Evolutionary conservation across 1,140 invertebrate species (phyloP).

Genomic region (Drosophila tsacasi): DNA sequence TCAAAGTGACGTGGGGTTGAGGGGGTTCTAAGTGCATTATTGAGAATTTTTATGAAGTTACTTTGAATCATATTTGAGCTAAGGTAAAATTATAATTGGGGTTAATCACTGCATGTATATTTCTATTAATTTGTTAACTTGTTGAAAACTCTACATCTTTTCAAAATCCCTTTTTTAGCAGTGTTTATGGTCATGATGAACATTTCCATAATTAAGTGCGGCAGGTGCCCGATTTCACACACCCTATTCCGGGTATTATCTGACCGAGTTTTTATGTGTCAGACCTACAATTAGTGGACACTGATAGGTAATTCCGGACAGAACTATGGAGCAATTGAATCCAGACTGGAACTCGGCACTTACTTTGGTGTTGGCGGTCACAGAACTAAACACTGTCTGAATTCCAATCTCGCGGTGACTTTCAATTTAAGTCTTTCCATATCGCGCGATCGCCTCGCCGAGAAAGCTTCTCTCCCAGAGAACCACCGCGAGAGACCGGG

Average conservation of each 20-base stretch:
- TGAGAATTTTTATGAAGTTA: not conserved
- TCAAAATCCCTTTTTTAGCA: not conserved
- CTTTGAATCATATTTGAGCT: not conserved
- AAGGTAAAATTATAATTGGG: not conserved
- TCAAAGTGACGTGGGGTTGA: slow-evolving; percentile 1
- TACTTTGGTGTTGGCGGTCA: slow-evolving; percentile 61
- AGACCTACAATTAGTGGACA: slow-evolving; percentile 17
- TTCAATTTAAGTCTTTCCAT: slow-evolving; percentile 79
- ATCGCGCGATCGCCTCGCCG: slow-evolving; percentile 53
- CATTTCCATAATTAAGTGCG: slow-evolving; percentile 11
- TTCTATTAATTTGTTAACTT: too few relatives aligned
- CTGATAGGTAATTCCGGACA: slow-evolving; percentile 21
- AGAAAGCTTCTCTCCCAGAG: slow-evolving; percentile 38
- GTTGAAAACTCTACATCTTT: not conserved
- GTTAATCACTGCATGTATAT: not conserved
- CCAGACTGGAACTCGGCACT: slow-evolving; percentile 40
- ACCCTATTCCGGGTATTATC: slow-evolving; percentile 25
- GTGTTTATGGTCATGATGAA: not conserved
- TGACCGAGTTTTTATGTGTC: slow-evolving; percentile 28
- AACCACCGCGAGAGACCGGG: not conserved
- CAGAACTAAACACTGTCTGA: slow-evolving; percentile 77
- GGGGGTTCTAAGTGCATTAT: not conserved
- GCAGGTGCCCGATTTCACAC: slow-evolving; percentile 38
- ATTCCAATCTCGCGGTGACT: slow-evolving; percentile 53
- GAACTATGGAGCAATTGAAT: slow-evolving; percentile 20